Conservation (phyloP, 2,797 vertebrate genomes). For the Phataginus tricuspis region DNA sequence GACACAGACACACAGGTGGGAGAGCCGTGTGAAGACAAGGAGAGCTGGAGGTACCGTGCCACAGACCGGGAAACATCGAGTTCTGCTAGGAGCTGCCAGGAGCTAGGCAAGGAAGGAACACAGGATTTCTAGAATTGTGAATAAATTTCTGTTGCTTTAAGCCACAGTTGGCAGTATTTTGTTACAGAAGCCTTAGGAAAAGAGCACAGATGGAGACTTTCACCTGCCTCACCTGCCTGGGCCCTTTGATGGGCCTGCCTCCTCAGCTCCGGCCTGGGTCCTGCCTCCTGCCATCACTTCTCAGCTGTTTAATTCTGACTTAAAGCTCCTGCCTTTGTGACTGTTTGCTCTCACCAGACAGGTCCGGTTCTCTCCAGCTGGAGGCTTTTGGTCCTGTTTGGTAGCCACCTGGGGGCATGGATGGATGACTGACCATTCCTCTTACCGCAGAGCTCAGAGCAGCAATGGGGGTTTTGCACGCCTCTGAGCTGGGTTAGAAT, state of each 20-base stretch:
- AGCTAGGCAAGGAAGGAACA: neutral
- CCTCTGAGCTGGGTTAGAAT: neutral
- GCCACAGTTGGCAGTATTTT: neutral
- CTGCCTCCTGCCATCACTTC: neutral
- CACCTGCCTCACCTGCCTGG: neutral
- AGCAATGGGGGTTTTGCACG: accelerated
- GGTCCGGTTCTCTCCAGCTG: neutral
- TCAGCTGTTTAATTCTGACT: neutral
- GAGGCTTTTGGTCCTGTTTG: neutral
- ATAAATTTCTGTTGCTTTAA: neutral
- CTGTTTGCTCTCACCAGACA: neutral
- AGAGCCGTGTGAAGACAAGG: neutral
- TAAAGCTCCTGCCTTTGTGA: neutral
- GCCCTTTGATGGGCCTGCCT: neutral
- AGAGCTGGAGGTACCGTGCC: neutral
- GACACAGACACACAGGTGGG: neutral
- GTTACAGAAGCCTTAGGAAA: neutral
- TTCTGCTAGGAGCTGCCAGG: neutral
- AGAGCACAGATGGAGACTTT: neutral
- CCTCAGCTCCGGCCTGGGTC: neutral
- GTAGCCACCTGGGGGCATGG: accelerated
- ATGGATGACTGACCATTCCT: neutral
- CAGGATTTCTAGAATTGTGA: no score
- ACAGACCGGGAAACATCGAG: neutral
- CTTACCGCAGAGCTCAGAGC: neutral